phyloP scores from a whole-genome alignment of 2,113 vertebrate species.

The Danionella cerebrum region DNA sequence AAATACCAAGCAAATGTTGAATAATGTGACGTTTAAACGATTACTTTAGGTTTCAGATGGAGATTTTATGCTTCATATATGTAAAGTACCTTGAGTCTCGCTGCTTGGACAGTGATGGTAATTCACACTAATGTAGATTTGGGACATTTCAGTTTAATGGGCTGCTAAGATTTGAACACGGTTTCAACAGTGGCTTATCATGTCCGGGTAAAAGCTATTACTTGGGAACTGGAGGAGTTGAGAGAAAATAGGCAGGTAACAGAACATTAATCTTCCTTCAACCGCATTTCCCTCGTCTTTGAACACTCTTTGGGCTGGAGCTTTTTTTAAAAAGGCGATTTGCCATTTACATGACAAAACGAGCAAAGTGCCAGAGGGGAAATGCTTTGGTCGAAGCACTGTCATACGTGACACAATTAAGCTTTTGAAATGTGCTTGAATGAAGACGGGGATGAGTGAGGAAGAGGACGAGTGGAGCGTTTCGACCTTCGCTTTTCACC shows the following conservation, averaged over 20 bases:
- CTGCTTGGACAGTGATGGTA: too few species aligned
- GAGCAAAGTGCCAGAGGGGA: background rate
- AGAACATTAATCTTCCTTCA: slow-evolving; percentile 14
- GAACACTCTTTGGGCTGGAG: background rate
- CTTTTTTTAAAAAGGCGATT: background rate
- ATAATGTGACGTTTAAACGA: too few species aligned
- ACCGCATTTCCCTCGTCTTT: background rate
- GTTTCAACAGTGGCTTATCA: background rate
- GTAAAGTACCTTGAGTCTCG: too few species aligned
- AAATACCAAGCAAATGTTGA: too few species aligned
- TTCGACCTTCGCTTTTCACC: slow-evolving; percentile 74
- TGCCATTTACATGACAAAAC: slow-evolving; percentile 26
- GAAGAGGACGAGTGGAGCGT: slow-evolving; percentile 40
- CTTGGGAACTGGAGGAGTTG: background rate
- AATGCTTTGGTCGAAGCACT: slow-evolving; percentile 17
- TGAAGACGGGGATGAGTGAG: slow-evolving; percentile 59
- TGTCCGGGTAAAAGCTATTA: slow-evolving; percentile 12
- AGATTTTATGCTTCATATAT: too few species aligned
- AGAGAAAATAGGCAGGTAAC: slow-evolving; percentile 13
- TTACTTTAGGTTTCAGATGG: too few species aligned
- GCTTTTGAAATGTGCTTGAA: slow-evolving; percentile 20
- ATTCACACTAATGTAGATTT: background rate
- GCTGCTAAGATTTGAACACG: slow-evolving; percentile 6
- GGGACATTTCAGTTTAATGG: background rate
- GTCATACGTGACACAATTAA: slow-evolving; percentile 36